Percentiles rank a stretch among this genome's conserved stretches.
Conservation (phyloP, 30 jellyfish, hydroid and myxozoan species). For the Turritopsis rubra region DNA sequence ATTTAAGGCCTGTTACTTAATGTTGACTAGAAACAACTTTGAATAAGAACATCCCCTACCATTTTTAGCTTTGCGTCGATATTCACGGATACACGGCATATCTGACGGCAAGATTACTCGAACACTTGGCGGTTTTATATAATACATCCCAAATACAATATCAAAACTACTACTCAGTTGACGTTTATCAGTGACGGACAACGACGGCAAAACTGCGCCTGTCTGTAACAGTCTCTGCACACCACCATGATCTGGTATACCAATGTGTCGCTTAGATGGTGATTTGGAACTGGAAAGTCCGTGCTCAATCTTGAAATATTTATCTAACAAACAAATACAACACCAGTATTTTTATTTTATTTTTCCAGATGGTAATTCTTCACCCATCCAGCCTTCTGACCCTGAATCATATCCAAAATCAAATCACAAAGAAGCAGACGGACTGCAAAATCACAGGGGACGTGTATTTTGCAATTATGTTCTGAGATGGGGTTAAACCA, state of each 20-base stretch:
- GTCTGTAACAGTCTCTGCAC: slow-evolving; percentile 80
- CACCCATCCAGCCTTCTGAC: too few relatives aligned
- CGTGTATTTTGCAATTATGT: too few relatives aligned
- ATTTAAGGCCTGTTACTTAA: too few relatives aligned
- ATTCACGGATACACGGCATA: slow-evolving; percentile 56
- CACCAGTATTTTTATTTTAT: not conserved
- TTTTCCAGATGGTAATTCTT: too few relatives aligned
- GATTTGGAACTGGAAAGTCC: not conserved
- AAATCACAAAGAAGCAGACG: too few relatives aligned
- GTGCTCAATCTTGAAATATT: slow-evolving; percentile 20
- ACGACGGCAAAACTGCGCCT: slow-evolving; percentile 61
- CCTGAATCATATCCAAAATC: too few relatives aligned
- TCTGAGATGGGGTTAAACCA: too few relatives aligned
- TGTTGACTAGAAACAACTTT: not conserved
- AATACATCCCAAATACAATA: slow-evolving; percentile 66
- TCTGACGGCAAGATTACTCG: slow-evolving; percentile 57
- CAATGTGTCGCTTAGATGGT: slow-evolving; percentile 48
- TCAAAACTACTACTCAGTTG: slow-evolving; percentile 67
- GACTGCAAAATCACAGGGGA: too few relatives aligned
- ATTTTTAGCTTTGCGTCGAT: slow-evolving; percentile 49
- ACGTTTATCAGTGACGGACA: slow-evolving; percentile 25
- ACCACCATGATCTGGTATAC: slow-evolving; percentile 82
- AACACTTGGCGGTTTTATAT: slow-evolving; percentile 72
- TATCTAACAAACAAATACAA: not conserved
- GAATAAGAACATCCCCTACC: slow-evolving; percentile 29